These are phyloP conservation scores for Diplazon laetatorius DNA, from an alignment of 2,888 invertebrate genomes.

Conservation along the genomic window DNA sequence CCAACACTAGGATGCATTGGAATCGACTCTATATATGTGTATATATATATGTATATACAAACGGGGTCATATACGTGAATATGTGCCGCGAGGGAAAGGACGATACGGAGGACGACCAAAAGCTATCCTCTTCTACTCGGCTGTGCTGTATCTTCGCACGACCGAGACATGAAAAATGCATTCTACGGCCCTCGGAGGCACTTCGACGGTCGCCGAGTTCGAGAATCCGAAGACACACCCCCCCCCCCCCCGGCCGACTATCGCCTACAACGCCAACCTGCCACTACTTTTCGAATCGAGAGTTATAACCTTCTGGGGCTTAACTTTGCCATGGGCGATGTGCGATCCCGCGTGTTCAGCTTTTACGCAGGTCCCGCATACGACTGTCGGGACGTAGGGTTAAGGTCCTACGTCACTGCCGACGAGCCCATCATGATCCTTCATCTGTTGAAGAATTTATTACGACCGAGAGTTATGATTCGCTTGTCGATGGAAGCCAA, in stretches of 20 bases:
- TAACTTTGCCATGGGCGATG: slow-evolving; percentile 66
- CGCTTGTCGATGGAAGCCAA: no score
- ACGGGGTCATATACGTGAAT: slow-evolving; percentile 40
- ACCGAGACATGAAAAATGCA: slow-evolving; percentile 81
- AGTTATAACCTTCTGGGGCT: slow-evolving; percentile 76
- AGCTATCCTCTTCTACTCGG: slow-evolving; percentile 27
- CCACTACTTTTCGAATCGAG: slow-evolving; percentile 80
- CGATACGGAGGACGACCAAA: slow-evolving; percentile 50
- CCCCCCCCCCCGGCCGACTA: slow-evolving; percentile 71
- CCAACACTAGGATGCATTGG: slow-evolving; percentile 25
- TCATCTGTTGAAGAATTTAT: no score
- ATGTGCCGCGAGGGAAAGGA: slow-evolving; percentile 26
- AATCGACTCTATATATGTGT: no score
- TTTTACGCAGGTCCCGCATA: no score
- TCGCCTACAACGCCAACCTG: slow-evolving; percentile 72
- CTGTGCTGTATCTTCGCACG: slow-evolving; percentile 71
- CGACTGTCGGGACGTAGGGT: no score
- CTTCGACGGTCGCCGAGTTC: slow-evolving; percentile 78
- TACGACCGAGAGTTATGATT: no score
- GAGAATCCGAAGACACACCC: no score
- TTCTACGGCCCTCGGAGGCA: slow-evolving; percentile 77
- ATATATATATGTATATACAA: background rate
- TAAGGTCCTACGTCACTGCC: background rate
- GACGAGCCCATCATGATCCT: no score
- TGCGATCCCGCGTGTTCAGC: slow-evolving; percentile 11